Conservation (phyloP, 2,797 vertebrate species). For the Hippopotamyrus pictus region DNA sequence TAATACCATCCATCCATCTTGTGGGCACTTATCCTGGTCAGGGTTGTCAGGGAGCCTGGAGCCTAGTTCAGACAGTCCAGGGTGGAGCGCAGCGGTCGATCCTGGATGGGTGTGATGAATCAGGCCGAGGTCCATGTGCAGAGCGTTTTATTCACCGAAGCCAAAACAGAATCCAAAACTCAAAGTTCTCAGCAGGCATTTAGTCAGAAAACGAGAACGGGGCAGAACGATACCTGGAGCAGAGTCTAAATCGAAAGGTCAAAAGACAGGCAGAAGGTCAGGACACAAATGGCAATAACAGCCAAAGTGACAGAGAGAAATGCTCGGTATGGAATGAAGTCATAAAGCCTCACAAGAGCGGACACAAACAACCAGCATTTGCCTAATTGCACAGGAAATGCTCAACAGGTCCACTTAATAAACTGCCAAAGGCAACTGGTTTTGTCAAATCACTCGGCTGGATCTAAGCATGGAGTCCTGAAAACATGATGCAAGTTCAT, state of each 20-base stretch:
- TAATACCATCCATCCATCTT: not conserved
- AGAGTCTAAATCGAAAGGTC: not conserved
- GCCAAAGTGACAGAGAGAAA: not conserved
- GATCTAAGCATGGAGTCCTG: not conserved
- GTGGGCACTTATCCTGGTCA: not conserved
- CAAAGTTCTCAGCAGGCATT: not conserved
- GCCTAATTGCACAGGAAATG: not conserved
- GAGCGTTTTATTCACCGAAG: not conserved
- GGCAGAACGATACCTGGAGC: not conserved
- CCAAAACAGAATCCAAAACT: not conserved
- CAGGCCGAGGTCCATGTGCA: not conserved
- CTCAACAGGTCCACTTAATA: not conserved
- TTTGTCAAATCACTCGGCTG: not conserved
- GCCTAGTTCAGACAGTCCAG: not conserved
- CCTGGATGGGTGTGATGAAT: not conserved
- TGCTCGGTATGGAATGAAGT: not conserved
- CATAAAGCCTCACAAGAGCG: not conserved
- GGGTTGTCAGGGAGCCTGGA: not conserved
- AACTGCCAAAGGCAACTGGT: not conserved
- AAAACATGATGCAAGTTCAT: not conserved
- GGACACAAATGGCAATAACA: not conserved
- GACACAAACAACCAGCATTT: not conserved
- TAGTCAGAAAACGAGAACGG: not conserved
- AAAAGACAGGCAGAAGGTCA: not conserved
- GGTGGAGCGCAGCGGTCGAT: not conserved